Percentiles rank a stretch among this genome's conserved stretches.
phyloP scores from a whole-genome alignment of 1,140 invertebrate genomes.

The Caenorhabditis inopinata region DNA sequence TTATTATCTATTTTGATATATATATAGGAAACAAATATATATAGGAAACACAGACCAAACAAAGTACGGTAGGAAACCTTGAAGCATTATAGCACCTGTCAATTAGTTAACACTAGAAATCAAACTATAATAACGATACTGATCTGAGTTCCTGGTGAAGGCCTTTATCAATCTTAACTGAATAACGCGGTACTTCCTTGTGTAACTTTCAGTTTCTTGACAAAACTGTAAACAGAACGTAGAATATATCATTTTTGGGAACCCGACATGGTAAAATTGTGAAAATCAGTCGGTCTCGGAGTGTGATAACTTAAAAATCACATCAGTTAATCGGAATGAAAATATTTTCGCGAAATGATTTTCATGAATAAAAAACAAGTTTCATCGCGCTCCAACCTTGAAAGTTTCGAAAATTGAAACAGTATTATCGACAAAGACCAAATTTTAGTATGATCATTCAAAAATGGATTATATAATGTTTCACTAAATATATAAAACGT shows the following conservation, averaged over 20 bases:
- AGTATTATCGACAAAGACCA: background rate
- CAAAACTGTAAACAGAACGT: background rate
- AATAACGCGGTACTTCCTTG: background rate
- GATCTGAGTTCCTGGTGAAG: background rate
- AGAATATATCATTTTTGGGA: no score
- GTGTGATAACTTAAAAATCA: no score
- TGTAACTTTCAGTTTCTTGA: background rate
- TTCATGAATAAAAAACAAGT: background rate
- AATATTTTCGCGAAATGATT: no score
- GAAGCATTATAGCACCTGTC: background rate
- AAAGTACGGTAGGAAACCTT: background rate
- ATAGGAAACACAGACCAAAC: no score
- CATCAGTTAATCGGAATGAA: no score
- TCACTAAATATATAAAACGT: background rate
- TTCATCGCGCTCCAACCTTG: background rate
- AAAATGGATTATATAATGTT: constrained; percentile 18
- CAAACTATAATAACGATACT: background rate
- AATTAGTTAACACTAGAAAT: constrained; percentile 4
- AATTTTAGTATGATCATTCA: background rate
- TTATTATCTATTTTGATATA: constrained; percentile 8
- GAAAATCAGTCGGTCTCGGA: no score
- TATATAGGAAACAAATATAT: no score
- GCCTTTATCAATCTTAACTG: background rate
- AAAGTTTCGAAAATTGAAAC: background rate
- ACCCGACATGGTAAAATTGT: no score